Conservation (phyloP, 2,888 invertebrate genomes). For the Torymus auratus region DNA sequence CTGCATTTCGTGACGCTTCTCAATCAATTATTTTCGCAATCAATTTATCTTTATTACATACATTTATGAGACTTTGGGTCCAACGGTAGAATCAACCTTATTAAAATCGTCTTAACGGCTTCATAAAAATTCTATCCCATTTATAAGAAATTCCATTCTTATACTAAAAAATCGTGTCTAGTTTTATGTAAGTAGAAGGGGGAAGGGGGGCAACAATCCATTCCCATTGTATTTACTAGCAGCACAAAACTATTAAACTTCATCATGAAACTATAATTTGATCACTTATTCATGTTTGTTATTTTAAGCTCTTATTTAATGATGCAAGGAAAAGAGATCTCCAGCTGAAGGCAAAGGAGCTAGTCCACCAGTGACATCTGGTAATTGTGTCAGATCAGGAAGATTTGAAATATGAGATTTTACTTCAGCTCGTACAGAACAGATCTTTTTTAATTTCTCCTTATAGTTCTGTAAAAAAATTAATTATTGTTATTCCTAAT, state of each 20-base stretch:
- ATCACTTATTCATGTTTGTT: conserved; percentile 17
- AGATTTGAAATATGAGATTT: conserved; percentile 95
- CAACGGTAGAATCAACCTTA: conserved; percentile 42
- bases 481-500: not conserved
- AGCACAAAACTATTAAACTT: conserved; percentile 41
- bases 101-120: conserved; percentile 32
- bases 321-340: conserved; percentile 90
- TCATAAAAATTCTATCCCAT: conserved; percentile 41
- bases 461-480: conserved; percentile 88
- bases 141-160: conserved; percentile 23
- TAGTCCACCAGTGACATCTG: conserved; percentile 94
- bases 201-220: conserved; percentile 12
- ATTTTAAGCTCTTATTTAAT: conserved; percentile 59
- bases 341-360: conserved; percentile 97
- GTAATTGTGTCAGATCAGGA: conserved; percentile 93
- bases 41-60: conserved; percentile 20
- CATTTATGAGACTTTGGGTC: conserved; percentile 17
- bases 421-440: conserved; percentile 91
- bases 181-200: conserved; percentile 5
- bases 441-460: conserved; percentile 91
- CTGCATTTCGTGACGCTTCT: not conserved
- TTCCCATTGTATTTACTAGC: conserved; percentile 30
- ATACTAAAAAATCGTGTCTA: conserved; percentile 28
- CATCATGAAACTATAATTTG: conserved; percentile 27
- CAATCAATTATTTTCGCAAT: conserved; percentile 7